Conservation (phyloP, 2,797 vertebrate species). For the Xyrichtys novacula region DNA sequence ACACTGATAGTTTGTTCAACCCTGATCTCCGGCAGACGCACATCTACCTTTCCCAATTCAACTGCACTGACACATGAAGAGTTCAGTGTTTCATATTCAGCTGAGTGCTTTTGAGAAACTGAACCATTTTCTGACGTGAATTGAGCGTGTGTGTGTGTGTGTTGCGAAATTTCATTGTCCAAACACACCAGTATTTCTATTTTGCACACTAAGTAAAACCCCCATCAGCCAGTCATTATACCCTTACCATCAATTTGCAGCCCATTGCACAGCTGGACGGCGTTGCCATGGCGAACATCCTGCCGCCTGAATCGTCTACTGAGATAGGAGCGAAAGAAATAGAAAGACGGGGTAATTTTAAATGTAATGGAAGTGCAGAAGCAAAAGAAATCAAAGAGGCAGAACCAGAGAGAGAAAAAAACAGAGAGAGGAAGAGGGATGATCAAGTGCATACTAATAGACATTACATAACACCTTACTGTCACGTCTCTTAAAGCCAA, state of each 20-base stretch:
- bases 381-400: slow-evolving; percentile 7
- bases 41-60: slow-evolving; percentile 14
- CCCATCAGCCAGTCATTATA: slow-evolving; percentile 38
- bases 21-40: neutral
- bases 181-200: slow-evolving; percentile 8
- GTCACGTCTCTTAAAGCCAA: slow-evolving; percentile 26
- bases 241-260: slow-evolving; percentile 93
- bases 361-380: slow-evolving; percentile 44
- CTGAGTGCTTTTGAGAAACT: slow-evolving; percentile 1
- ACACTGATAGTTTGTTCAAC: slow-evolving; percentile 14
- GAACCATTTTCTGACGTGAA: slow-evolving; percentile 1
- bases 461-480: slow-evolving; percentile 49
- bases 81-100: neutral
- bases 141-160: slow-evolving; percentile 1
- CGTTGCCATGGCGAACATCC: slow-evolving; percentile 97
- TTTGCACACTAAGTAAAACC: slow-evolving; percentile 19
- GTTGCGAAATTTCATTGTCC: slow-evolving; percentile 2
- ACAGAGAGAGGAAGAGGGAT: slow-evolving; percentile 19
- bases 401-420: slow-evolving; percentile 13
- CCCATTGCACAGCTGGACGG: slow-evolving; percentile 96
- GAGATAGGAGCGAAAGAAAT: slow-evolving; percentile 41
- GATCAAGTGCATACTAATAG: slow-evolving; percentile 55
- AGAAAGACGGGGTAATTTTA: slow-evolving; percentile 37
- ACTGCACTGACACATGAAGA: slow-evolving; percentile 8
- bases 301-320: slow-evolving; percentile 95